Base-by-base conservation (phyloP, 2,113 vertebrate genomes). In the Ophiodon elongatus region DNA sequence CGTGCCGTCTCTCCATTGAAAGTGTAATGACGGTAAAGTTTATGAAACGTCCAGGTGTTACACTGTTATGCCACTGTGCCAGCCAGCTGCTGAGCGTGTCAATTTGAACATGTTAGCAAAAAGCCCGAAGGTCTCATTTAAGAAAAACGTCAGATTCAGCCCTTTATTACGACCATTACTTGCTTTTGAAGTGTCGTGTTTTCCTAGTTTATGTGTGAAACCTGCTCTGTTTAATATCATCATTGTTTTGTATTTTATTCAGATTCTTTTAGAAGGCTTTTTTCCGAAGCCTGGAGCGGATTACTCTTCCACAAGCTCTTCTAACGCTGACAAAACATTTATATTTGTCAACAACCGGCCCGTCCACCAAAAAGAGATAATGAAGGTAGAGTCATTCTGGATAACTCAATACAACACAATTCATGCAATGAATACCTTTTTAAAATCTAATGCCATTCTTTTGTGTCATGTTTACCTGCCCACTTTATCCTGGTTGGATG, bases 241-340 rank as follows among this genome's bases (percentile, higher is more conserved):
- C 1, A 10, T 57, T 77, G 1, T 73, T 83, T 91, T 21, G 90
- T 63, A 17, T 91, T 80, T 85, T 83, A 2, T 93, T 37, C 88
- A 99, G 98, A 95, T 99, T 83, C 64, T 78, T 87, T 94, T 99
- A 56, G 96, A 95, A 74, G 98, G 98, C 70, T 99, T 97, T 89
- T 92, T 99, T 84, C 98, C 98, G 60, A 98, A 97, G 80, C 94
- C 93, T 27, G 95, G 95, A 35, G 95, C 96, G 33, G 96, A 98
- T 81, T 90, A 81, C 60, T 94, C 91, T 68, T 91, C 95, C 19
- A 97, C 96, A 63, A 97, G 97, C 89, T 95, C 97, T 71, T 96
- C 95, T 29, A 95, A 90, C 71, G 92, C 96, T 66, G 98, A 99
- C 85, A 97, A 94, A 92, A 97, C 96, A 35, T 98, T 98, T 41